These are phyloP conservation scores for Leptinotarsa juncta DNA, from an alignment of 2,888 invertebrate genomes.

Conservation along the genomic window DNA sequence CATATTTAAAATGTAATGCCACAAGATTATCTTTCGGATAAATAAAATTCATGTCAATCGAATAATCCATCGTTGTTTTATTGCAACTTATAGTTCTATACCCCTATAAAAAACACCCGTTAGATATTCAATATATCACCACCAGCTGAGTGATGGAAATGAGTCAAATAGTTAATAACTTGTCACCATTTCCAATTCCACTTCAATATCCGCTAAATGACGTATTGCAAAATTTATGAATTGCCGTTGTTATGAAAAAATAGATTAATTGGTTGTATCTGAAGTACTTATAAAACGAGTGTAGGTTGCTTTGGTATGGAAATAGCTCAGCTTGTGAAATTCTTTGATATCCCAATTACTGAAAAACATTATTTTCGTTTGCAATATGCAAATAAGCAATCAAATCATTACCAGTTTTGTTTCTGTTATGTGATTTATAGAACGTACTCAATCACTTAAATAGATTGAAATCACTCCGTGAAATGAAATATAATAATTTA, in stretches of 20 bases:
- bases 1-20: too few relatives aligned
- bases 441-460: too few relatives aligned
- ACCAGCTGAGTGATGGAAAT: not conserved
- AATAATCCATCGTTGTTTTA: too few relatives aligned
- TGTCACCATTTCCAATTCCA: not conserved
- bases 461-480: too few relatives aligned
- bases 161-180: not conserved
- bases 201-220: not conserved
- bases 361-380: not conserved
- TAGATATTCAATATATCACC: too few relatives aligned
- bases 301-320: slow-evolving; percentile 30
- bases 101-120: too few relatives aligned
- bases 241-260: slow-evolving; percentile 10
- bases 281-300: slow-evolving; percentile 20
- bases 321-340: slow-evolving; percentile 17
- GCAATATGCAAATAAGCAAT: not conserved
- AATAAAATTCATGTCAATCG: too few relatives aligned
- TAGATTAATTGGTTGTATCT: slow-evolving; percentile 27
- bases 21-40: too few relatives aligned
- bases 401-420: not conserved
- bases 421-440: not conserved
- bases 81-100: too few relatives aligned
- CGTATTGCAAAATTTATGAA: slow-evolving; percentile 25
- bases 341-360: not conserved
- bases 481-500: too few relatives aligned